These are phyloP conservation scores for Amphipyra berbera DNA, from an alignment of 2,888 invertebrate species.

Conservation along the genomic window DNA sequence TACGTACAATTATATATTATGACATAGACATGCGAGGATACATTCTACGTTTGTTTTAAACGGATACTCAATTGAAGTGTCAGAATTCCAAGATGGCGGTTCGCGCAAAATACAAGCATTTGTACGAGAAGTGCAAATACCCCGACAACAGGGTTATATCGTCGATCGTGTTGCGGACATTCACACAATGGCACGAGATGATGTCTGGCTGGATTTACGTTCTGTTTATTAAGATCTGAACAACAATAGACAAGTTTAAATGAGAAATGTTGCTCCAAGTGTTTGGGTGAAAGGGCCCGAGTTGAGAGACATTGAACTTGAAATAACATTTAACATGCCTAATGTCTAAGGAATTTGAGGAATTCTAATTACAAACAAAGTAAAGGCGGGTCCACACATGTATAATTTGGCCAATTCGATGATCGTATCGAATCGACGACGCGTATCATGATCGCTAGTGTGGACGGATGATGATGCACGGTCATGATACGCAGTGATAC, in stretches of 20 bases:
- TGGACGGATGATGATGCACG: too few relatives aligned
- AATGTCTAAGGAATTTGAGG: conserved; percentile 2
- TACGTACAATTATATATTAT: too few relatives aligned
- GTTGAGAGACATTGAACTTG: conserved; percentile 30
- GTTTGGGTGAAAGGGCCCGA: conserved; percentile 4
- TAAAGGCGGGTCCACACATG: too few relatives aligned
- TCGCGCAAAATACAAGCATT: conserved; percentile 3
- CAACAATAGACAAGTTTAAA: conserved; percentile 53
- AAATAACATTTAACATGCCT: conserved; percentile 11
- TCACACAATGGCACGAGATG: conserved; percentile 28
- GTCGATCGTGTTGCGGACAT: conserved; percentile 3
- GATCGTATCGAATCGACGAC: too few relatives aligned
- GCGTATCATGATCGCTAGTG: too few relatives aligned
- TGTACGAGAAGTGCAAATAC: conserved; percentile 15
- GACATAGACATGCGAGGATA: too few relatives aligned
- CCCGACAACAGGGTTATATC: conserved; percentile 10
- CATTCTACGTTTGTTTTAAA: too few relatives aligned
- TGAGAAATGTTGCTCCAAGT: conserved; percentile 47
- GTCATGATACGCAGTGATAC: too few relatives aligned
- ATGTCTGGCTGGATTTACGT: conserved; percentile 37
- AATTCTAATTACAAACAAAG: conserved; percentile 3
- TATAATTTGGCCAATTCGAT: too few relatives aligned
- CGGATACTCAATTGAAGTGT: conserved; percentile 1
- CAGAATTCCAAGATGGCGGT: conserved; percentile 10
- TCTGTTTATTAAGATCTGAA: conserved; percentile 49